These are phyloP conservation scores for Aporophyla lueneburgensis DNA, from an alignment of 2,888 invertebrate genomes.

Conservation along the genomic window DNA sequence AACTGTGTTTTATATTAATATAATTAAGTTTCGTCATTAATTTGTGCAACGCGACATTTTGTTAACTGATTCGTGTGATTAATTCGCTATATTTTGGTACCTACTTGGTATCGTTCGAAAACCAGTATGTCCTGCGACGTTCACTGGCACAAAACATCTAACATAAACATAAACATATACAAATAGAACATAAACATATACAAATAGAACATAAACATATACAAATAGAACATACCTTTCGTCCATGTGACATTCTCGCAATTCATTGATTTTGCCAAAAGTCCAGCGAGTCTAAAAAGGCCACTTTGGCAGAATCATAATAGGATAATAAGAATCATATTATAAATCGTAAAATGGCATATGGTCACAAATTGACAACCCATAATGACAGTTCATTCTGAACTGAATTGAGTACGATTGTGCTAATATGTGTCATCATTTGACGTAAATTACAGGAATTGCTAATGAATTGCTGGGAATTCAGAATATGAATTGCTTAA, in stretches of 20 bases:
- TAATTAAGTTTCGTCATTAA: slow-evolving; percentile 21
- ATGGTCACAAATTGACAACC: too few species aligned
- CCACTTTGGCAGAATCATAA: too few species aligned
- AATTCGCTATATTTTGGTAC: slow-evolving; percentile 43
- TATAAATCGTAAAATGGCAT: too few species aligned
- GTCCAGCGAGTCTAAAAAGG: too few species aligned
- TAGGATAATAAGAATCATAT: too few species aligned
- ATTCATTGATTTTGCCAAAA: background rate
- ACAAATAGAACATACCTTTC: background rate
- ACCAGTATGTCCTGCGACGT: background rate
- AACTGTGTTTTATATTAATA: slow-evolving; percentile 22
- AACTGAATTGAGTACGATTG: too few species aligned
- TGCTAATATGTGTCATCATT: too few species aligned
- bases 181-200: background rate
- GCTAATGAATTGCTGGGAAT: too few species aligned
- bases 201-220: background rate
- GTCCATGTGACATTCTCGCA: background rate
- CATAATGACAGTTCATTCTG: too few species aligned
- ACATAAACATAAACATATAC: background rate
- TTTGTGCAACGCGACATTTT: slow-evolving; percentile 44
- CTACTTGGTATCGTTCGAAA: background rate
- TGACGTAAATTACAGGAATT: too few species aligned
- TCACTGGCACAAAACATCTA: background rate
- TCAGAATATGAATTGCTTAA: too few species aligned
- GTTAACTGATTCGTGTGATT: slow-evolving; percentile 9